Percentiles rank a stretch among this genome's conserved stretches.
These are phyloP conservation scores for Hypsibius dujardini DNA, from an alignment of 1,140 invertebrate species.

Conservation along the genomic window DNA sequence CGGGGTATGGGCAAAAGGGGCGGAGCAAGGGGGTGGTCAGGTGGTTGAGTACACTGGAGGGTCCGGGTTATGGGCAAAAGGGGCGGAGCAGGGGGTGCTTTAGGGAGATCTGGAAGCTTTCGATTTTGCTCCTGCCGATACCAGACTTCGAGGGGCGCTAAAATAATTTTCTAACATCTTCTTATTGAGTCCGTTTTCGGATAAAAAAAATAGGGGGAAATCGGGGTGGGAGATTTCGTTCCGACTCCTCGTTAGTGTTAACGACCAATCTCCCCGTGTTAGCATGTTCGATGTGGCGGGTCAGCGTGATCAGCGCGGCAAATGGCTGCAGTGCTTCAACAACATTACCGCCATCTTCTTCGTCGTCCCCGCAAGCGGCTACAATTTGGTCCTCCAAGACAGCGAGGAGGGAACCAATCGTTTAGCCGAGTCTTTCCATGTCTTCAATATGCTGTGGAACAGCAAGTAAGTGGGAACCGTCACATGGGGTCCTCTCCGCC, in stretches of 20 bases:
- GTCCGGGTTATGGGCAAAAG: too few species aligned
- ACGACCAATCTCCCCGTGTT: neutral
- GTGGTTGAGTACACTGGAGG: too few species aligned
- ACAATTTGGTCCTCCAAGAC: neutral
- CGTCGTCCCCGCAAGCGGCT: neutral
- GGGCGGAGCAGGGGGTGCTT: neutral
- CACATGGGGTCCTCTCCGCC: neutral
- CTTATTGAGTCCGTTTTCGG: neutral
- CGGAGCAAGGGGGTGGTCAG: too few species aligned
- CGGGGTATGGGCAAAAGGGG: too few species aligned
- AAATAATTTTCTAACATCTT: neutral
- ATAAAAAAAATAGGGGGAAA: neutral
- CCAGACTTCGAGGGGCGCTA: neutral
- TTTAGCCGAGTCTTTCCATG: neutral
- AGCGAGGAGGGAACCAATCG: neutral
- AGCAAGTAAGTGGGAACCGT: constrained; percentile 1
- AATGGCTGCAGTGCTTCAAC: constrained; percentile 16
- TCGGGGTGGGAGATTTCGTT: neutral
- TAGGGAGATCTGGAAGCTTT: neutral
- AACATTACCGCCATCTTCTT: constrained; percentile 6
- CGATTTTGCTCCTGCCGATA: neutral
- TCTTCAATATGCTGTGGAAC: constrained; percentile 12
- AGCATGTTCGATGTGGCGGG: constrained; percentile 14
- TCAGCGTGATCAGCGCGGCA: constrained; percentile 14
- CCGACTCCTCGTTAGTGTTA: neutral